These are phyloP conservation scores for Anagyrus pseudococci DNA, from an alignment of 2,888 invertebrate species.

Conservation along the genomic window DNA sequence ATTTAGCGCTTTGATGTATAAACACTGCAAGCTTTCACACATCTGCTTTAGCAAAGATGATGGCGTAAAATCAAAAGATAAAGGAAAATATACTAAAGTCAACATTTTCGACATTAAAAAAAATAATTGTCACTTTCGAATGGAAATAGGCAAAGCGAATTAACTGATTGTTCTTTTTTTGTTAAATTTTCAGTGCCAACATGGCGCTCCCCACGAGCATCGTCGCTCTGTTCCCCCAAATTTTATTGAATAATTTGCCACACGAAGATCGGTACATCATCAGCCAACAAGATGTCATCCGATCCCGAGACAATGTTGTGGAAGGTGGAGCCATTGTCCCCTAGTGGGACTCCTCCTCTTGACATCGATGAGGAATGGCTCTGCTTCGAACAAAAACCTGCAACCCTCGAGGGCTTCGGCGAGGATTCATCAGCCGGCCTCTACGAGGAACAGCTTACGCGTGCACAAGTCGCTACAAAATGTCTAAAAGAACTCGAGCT, in stretches of 20 bases:
- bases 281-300: slow-evolving; percentile 48
- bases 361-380: slow-evolving; percentile 54
- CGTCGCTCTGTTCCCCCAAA: slow-evolving; percentile 70
- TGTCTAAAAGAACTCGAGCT: slow-evolving; percentile 72
- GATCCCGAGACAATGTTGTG: slow-evolving; percentile 56
- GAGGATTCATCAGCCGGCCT: slow-evolving; percentile 43
- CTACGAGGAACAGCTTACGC: slow-evolving; percentile 53
- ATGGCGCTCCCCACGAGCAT: slow-evolving; percentile 78
- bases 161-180: slow-evolving; percentile 11
- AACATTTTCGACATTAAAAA: background rate
- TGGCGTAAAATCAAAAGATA: too few relatives aligned
- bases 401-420: slow-evolving; percentile 44
- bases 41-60: too few relatives aligned
- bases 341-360: slow-evolving; percentile 60
- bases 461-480: slow-evolving; percentile 70
- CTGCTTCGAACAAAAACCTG: slow-evolving; percentile 52
- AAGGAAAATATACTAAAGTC: background rate
- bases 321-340: slow-evolving; percentile 67
- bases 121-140: background rate
- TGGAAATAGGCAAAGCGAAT: too few relatives aligned
- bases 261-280: slow-evolving; percentile 46
- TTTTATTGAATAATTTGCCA: slow-evolving; percentile 50
- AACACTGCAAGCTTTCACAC: background rate
- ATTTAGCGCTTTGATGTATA: background rate
- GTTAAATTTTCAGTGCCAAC: slow-evolving; percentile 73